phyloP scores from a whole-genome alignment of 2,888 invertebrate species.

The Entomobrya proxima region DNA sequence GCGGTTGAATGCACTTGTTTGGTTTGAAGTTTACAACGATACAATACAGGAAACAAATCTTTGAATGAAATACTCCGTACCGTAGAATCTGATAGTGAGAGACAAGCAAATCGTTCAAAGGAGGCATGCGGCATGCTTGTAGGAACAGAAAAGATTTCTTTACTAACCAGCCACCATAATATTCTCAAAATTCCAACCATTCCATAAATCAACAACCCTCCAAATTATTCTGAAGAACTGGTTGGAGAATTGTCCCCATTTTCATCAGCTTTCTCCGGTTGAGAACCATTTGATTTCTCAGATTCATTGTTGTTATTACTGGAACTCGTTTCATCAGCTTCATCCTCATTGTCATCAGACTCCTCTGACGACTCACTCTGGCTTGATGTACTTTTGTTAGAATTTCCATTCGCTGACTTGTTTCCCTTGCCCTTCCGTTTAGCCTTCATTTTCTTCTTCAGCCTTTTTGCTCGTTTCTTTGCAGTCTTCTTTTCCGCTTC shows the following conservation, averaged over 20 bases:
- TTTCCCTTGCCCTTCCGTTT: slow-evolving; percentile 76
- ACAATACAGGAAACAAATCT: too few relatives aligned
- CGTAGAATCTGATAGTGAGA: too few relatives aligned
- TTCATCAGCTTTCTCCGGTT: neutral
- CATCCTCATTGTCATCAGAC: slow-evolving; percentile 76
- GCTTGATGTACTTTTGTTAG: slow-evolving; percentile 74
- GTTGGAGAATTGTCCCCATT: too few relatives aligned
- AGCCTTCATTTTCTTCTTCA: slow-evolving; percentile 84
- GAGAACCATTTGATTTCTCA: neutral
- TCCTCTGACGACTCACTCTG: slow-evolving; percentile 73
- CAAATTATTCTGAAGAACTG: too few relatives aligned
- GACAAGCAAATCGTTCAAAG: too few relatives aligned
- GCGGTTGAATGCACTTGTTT: too few relatives aligned
- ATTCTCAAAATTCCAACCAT: too few relatives aligned
- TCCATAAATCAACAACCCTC: neutral
- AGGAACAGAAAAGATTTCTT: too few relatives aligned
- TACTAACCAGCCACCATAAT: too few relatives aligned
- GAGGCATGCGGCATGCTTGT: too few relatives aligned
- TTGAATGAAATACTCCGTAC: too few relatives aligned
- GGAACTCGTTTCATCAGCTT: slow-evolving; percentile 75
- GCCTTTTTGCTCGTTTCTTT: slow-evolving; percentile 92
- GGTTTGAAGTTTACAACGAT: too few relatives aligned
- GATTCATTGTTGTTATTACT: slow-evolving; percentile 43
- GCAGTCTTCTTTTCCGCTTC: slow-evolving; percentile 89
- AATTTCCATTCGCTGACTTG: slow-evolving; percentile 74